Conservation (phyloP, 2,113 vertebrate genomes). For the Vireo altiloquus region DNA sequence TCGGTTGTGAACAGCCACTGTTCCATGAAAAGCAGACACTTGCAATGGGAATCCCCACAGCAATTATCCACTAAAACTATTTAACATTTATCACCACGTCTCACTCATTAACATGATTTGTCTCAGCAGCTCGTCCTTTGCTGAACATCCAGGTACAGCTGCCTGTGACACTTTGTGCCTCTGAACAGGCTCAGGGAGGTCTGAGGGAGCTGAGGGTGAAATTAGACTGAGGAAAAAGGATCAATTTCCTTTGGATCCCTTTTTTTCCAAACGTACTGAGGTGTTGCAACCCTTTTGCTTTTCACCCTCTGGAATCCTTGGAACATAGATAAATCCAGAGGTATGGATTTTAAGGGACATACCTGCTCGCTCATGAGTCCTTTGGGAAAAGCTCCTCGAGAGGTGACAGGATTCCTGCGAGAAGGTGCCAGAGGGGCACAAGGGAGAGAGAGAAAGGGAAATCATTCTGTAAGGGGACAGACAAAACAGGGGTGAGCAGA, state of each 20-base stretch:
- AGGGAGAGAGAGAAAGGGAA: background rate
- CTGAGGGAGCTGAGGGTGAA: background rate
- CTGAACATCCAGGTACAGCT: background rate
- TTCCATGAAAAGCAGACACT: background rate
- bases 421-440: accelerated
- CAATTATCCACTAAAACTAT: conserved; percentile 7
- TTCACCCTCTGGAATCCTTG: background rate
- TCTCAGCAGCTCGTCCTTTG: background rate
- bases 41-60: background rate
- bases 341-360: background rate
- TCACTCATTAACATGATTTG: background rate
- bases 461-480: background rate
- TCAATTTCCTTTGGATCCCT: background rate
- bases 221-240: background rate
- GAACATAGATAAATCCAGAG: background rate
- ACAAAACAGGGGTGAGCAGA: background rate
- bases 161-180: background rate
- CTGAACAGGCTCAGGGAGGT: background rate
- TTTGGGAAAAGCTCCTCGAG: background rate
- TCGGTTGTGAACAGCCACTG: background rate
- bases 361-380: background rate
- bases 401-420: background rate
- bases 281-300: background rate
- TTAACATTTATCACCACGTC: background rate
- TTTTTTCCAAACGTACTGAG: background rate